Base-by-base conservation (phyloP, 2,113 vertebrate species). In the Hemibagrus wyckioides region DNA sequence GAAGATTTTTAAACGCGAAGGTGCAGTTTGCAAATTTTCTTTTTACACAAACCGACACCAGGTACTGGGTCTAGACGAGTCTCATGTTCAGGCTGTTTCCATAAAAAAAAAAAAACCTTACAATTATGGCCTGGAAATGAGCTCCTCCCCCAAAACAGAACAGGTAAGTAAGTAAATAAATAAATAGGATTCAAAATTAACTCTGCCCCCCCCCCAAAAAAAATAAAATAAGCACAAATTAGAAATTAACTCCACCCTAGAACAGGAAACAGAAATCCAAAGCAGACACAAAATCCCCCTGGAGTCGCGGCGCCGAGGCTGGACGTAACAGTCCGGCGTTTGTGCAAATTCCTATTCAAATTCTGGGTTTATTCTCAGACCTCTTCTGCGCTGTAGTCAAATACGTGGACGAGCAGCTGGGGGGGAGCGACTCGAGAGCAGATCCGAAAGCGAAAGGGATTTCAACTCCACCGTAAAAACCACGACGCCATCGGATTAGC, bases 261-360 rank as follows among this genome's bases (percentile, higher is more conserved):
- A n/a, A 89, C 91, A 80, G 52, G 28, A 88, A 79, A 83, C 82
- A 88, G 80, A 88, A 91, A 91, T 85, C 75, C 91, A 92, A 90
- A 91, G 94, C 94, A 95, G 91, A 90, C 87, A 90, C 92, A 63
- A 85, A 76, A 17, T 36, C 10, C 39, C 73, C 77, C 84, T 83
- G 82, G 84, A 5, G 65, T 67, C 48, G 79, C 59, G 15, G 8
- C 71, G 56, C 71, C 73, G 57, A 11, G 75, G 52, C 48, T 56
- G 56, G 52, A 54, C 39, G 11, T 23, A 88, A 89, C 86, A 75
- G 89, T 90, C 69, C 63, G 21, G 4, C 4, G 9, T n/a, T 83
- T 57, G 57, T 82, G 69, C 87, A 85, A 73, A 81, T 84, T 52
- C 69, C 25, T 56, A 80, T 89, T 88, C 23, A 77, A 84, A 84